Evolutionary conservation across 2,113 vertebrate species (phyloP).

Genomic region (Eclectus roratus): DNA sequence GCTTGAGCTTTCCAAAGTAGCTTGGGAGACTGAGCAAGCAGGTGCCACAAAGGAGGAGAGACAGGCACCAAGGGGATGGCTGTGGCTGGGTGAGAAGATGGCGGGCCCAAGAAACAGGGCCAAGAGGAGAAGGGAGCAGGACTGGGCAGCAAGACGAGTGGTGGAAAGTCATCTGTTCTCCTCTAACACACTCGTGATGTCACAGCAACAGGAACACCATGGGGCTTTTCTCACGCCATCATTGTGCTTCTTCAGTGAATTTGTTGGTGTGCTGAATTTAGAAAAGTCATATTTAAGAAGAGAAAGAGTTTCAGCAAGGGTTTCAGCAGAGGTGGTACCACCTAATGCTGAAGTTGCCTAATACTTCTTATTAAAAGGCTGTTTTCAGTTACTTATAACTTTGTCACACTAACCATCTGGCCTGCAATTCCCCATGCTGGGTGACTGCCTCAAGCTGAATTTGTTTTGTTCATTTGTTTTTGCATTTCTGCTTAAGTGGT

Average conservation of each 20-base stretch:
- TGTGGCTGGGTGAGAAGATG: background rate
- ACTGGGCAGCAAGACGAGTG: background rate
- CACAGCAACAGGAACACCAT: background rate
- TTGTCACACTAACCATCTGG: conserved; percentile 53
- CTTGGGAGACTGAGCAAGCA: background rate
- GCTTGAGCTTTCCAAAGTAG: background rate
- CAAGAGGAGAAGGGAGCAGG: background rate
- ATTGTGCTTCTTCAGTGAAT: background rate
- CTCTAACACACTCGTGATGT: background rate
- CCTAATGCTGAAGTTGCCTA: conserved; percentile 28
- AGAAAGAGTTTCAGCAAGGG: background rate
- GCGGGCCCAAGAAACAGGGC: rapidly evolving
- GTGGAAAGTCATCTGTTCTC: background rate
- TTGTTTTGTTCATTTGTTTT: conserved; percentile 49
- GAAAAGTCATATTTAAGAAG: background rate
- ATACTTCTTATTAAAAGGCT: conserved; percentile 20
- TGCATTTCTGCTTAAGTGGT: conserved; percentile 32
- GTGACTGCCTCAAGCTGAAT: conserved; percentile 41
- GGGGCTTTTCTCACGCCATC: rapidly evolving
- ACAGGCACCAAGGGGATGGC: background rate
- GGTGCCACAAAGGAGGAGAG: background rate
- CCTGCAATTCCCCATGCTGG: conserved; percentile 28
- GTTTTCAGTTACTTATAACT: conserved; percentile 36
- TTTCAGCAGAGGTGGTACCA: background rate
- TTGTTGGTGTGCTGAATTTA: background rate